Evolutionary conservation across 2,113 vertebrate genomes (phyloP).

Genomic region (Maylandia zebra): DNA sequence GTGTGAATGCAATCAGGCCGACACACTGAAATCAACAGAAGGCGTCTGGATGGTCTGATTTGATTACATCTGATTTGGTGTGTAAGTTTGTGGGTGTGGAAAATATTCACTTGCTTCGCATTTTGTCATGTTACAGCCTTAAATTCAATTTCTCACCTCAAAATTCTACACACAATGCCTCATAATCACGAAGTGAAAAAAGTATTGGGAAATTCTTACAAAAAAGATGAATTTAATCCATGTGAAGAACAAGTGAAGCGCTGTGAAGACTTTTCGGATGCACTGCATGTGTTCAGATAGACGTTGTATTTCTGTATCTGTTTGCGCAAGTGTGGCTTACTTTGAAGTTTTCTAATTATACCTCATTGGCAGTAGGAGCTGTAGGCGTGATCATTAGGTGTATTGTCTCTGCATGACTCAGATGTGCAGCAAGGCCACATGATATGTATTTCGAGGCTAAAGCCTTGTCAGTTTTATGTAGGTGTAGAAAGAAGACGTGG

Average conservation of each 20-base stretch:
- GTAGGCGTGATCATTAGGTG: not conserved
- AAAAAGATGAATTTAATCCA: not conserved
- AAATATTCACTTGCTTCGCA: not conserved
- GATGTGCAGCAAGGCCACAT: conserved; percentile 9
- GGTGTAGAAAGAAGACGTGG: not conserved
- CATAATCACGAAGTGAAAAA: not conserved
- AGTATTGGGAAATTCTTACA: not conserved
- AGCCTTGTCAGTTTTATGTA: conserved; percentile 22
- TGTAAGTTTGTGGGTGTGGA: not conserved
- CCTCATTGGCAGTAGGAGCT: not conserved
- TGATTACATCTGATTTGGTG: not conserved
- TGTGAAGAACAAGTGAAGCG: fast-evolving
- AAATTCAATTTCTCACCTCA: not conserved
- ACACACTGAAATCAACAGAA: conserved; percentile 26
- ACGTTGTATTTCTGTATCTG: not conserved
- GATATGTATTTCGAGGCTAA: not conserved
- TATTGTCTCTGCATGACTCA: conserved; percentile 28
- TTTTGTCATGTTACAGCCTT: not conserved
- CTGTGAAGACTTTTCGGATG: not conserved
- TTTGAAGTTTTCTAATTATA: conserved; percentile 7
- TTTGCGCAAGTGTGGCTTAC: conserved; percentile 11
- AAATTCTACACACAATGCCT: not conserved
- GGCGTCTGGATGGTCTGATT: not conserved
- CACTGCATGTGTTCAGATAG: not conserved
- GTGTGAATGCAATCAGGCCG: conserved; percentile 39